Evolutionary conservation across 2,797 vertebrate genomes (phyloP), one percentile per base, ranked within the genome.

Genomic region (Chaetophractus vellerosus): DNA sequence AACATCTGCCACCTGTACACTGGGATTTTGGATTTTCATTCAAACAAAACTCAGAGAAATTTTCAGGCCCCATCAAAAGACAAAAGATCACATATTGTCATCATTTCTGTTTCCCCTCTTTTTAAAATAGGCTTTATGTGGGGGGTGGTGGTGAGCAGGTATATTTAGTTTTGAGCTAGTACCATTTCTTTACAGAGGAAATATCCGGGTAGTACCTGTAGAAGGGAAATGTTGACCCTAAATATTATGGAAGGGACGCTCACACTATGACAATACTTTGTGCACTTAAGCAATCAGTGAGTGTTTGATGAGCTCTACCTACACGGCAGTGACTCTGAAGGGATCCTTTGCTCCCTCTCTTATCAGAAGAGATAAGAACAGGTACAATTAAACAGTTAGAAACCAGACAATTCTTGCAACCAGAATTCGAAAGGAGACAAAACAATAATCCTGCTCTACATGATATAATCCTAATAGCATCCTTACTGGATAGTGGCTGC

Each of bases 31-130:
- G 71, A 74, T 75, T 93, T 95, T 59, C 9, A 50, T 63, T 76
- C n/a, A 89, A 50, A 91, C 28, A 75, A 92, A 83, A 63, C 78
- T 55, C 31, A 41, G 24, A 90, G 59, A 68, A 88, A 83, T 5
- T 9, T 88, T 66, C 74, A 88, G 86, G 66, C 12, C 10, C 59
- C 26, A 76, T 66, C 48, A 52, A 45, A 72, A 48, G 48, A 66
- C 24, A 23, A 83, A 84, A 91, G 68, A 28, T 82, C 33, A 76
- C 9, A 41, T 69, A 33, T n/a, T n/a, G 38, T 76, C 33, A 31
- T 92, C 15, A 45, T 24, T 48, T 68, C 4, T 16, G 4, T 68
- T 55, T 86, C 23, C 26, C 11, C 31, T 28, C 24, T 55, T 78
- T 76, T 81, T 21, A 81, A 75, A 26, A 41, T 76, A 57, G 52